Percentiles rank a stretch among this genome's conserved stretches.
These are phyloP conservation scores for Speoplatyrhinus poulsoni DNA, from an alignment of 2,113 vertebrate species.

Conservation along the genomic window DNA sequence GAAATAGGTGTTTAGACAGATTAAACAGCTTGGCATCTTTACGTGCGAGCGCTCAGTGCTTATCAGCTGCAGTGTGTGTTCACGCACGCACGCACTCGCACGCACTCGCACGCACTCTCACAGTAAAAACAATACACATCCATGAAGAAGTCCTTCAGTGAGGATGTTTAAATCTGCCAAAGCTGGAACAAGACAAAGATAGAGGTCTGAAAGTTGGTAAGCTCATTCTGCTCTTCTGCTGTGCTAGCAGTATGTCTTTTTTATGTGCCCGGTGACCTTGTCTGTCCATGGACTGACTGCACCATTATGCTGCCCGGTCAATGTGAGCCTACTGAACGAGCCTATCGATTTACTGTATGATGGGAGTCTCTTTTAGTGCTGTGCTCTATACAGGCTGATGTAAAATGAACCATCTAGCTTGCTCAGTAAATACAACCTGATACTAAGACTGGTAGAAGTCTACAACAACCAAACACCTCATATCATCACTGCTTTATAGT, in stretches of 20 bases:
- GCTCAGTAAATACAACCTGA: background rate
- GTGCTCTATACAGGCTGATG: slow-evolving; percentile 4
- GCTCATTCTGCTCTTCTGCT: slow-evolving; percentile 13
- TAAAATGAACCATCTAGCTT: background rate
- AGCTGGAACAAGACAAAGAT: slow-evolving; percentile 27
- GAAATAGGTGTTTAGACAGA: no score
- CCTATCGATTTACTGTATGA: slow-evolving; percentile 19
- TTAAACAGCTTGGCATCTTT: no score
- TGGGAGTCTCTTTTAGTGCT: slow-evolving; percentile 1
- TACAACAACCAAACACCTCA: background rate
- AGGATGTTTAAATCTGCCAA: slow-evolving; percentile 34
- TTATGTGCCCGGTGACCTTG: slow-evolving; percentile 43
- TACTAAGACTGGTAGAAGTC: background rate
- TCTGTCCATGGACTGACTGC: slow-evolving; percentile 10
- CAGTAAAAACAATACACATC: no score
- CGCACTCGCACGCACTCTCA: background rate
- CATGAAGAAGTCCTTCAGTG: slow-evolving; percentile 27
- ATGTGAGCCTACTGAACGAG: slow-evolving; percentile 18
- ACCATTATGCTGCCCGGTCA: slow-evolving; percentile 22
- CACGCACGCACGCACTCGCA: slow-evolving; percentile 1
- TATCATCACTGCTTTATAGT: no score
- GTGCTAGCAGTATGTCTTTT: slow-evolving; percentile 23
- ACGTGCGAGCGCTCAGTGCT: background rate
- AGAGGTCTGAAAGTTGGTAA: slow-evolving; percentile 18
- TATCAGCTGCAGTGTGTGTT: background rate